Percentiles rank a stretch among this genome's conserved stretches.
These are phyloP conservation scores for Schizotus pectinicornis DNA, from an alignment of 2,888 invertebrate genomes.

Conservation along the genomic window DNA sequence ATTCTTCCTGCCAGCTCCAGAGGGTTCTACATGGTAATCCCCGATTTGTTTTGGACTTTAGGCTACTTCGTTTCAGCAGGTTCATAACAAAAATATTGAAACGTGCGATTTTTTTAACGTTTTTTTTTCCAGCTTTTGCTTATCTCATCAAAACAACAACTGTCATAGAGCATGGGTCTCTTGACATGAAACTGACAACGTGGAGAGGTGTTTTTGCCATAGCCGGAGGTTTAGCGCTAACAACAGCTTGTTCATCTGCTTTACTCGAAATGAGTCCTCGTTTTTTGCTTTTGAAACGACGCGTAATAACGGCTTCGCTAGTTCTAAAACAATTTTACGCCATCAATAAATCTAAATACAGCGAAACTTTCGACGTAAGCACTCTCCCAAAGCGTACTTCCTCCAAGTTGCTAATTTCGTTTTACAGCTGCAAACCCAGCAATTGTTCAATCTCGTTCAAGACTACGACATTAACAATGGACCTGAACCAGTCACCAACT, in stretches of 20 bases:
- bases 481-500: conserved; percentile 28
- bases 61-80: conserved; percentile 51
- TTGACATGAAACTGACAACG: conserved; percentile 51
- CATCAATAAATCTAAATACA: conserved; percentile 58
- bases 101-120: neutral
- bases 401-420: neutral
- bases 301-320: conserved; percentile 50
- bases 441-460: conserved; percentile 39
- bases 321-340: conserved; percentile 59
- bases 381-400: neutral
- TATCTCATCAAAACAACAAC: conserved; percentile 32
- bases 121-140: conserved; percentile 27
- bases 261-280: conserved; percentile 58
- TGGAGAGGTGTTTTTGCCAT: conserved; percentile 59
- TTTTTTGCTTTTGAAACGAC: conserved; percentile 53
- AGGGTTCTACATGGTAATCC: conserved; percentile 51
- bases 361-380: conserved; percentile 54
- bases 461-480: conserved; percentile 38
- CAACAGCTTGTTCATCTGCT: conserved; percentile 55
- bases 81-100: conserved; percentile 26
- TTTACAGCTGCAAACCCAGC: conserved; percentile 38
- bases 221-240: conserved; percentile 52
- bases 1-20: conserved; percentile 53
- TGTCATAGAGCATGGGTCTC: conserved; percentile 31
- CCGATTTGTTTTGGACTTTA: conserved; percentile 54